phyloP scores from a whole-genome alignment of 2,113 vertebrate species.

The Pachycephala philippinensis region DNA sequence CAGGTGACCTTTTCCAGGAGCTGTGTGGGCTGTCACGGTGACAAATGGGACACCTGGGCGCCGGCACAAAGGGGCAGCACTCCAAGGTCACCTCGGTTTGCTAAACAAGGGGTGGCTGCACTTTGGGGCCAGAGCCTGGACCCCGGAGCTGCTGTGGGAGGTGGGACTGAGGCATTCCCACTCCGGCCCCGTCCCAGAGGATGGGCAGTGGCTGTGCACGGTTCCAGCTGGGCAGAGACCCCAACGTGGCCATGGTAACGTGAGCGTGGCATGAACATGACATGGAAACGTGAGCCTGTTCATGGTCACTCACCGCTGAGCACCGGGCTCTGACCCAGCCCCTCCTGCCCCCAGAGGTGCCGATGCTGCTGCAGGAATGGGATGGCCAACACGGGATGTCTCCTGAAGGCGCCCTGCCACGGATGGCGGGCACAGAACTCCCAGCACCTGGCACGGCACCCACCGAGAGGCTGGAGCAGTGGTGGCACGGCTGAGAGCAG shows the following conservation, averaged over 20 bases:
- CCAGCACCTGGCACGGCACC: fast-evolving
- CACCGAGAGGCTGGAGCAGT: fast-evolving
- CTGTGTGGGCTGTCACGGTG: not conserved
- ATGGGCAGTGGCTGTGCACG: fast-evolving
- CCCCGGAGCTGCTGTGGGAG: not conserved
- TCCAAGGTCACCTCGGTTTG: not conserved
- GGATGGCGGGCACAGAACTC: fast-evolving
- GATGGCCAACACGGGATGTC: fast-evolving
- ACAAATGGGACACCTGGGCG: not conserved
- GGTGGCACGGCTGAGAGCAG: not conserved
- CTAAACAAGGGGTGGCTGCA: not conserved
- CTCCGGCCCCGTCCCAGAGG: not conserved
- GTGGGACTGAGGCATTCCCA: not conserved
- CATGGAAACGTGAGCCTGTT: fast-evolving
- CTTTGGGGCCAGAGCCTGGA: fast-evolving
- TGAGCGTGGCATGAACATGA: not conserved
- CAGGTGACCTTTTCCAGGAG: constrained; percentile 46
- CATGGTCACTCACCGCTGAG: fast-evolving
- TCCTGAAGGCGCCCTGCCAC: fast-evolving
- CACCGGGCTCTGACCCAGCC: not conserved
- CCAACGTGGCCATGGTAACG: fast-evolving
- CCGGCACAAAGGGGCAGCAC: not conserved
- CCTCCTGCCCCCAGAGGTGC: not conserved
- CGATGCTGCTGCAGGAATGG: fast-evolving
- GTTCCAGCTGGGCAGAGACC: fast-evolving